A percentile compares a stretch with the other conserved stretches of the same genome.
phyloP scores from a whole-genome alignment of 2,113 vertebrate species.

The Hippoglossus stenolepis region DNA sequence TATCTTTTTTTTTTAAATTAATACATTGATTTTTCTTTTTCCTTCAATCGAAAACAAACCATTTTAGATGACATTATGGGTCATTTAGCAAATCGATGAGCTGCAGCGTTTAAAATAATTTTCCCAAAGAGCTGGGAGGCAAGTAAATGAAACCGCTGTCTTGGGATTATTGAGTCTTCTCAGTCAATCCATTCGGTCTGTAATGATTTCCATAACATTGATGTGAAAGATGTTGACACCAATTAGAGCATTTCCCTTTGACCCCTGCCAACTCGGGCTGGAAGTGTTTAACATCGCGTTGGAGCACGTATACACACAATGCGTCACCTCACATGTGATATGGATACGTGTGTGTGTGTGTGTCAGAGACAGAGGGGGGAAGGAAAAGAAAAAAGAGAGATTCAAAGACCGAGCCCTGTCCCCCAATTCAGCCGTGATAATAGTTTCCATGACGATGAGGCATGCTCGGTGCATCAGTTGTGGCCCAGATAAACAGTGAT shows the following conservation, averaged over 20 bases:
- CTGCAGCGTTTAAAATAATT: constrained; percentile 71
- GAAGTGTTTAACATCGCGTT: constrained; percentile 35
- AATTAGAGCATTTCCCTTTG: constrained; percentile 63
- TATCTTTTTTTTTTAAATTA: not conserved
- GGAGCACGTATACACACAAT: constrained; percentile 2
- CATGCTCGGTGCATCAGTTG: constrained; percentile 85
- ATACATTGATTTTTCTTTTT: not conserved
- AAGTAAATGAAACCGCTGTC: constrained; percentile 51
- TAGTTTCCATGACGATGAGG: constrained; percentile 97
- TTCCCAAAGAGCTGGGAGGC: constrained; percentile 56
- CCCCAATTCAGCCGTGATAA: constrained; percentile 80
- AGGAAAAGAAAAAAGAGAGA: constrained; percentile 33
- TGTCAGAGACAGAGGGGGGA: constrained; percentile 19
- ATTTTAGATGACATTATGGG: constrained; percentile 60
- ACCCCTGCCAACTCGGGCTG: constrained; percentile 32
- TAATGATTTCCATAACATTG: constrained; percentile 73
- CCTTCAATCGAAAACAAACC: constrained; percentile 28
- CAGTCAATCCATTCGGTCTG: constrained; percentile 59
- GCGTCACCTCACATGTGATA: constrained; percentile 32
- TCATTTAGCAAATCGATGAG: constrained; percentile 76
- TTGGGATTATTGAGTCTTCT: constrained; percentile 60
- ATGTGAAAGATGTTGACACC: constrained; percentile 68
- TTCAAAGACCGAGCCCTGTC: constrained; percentile 35
- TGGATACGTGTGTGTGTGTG: constrained; percentile 24
- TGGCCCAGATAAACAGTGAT: constrained; percentile 95